Evolutionary conservation across 35 echinoderm and acorn worm genomes (phyloP).

Genomic region (Acanthaster planci): DNA sequence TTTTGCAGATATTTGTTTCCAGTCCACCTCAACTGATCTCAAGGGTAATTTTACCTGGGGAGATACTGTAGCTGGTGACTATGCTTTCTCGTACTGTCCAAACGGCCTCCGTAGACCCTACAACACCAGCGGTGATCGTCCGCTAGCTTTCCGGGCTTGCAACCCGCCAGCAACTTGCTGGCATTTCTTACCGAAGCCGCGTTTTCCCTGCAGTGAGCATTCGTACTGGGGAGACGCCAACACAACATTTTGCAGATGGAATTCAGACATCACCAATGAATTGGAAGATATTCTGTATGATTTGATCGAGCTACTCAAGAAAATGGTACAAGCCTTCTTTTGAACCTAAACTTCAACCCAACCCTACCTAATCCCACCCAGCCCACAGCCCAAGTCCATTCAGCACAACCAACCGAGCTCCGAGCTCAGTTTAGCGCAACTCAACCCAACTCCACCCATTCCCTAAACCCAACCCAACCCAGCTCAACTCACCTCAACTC

Average conservation of each 20-base stretch:
- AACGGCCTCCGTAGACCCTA: conserved; percentile 64
- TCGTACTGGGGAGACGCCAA: conserved; percentile 65
- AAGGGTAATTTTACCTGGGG: conserved; percentile 72
- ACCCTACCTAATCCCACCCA: neutral
- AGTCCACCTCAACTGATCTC: conserved; percentile 42
- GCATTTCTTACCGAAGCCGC: conserved; percentile 7
- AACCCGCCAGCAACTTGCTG: conserved; percentile 2
- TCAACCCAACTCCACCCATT: too few species aligned
- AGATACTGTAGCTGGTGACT: conserved; percentile 70
- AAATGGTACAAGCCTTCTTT: conserved; percentile 60
- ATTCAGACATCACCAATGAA: conserved; percentile 66
- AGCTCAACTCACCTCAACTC: too few species aligned
- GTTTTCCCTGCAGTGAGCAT: conserved; percentile 34
- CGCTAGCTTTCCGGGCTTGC: conserved; percentile 40
- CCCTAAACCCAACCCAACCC: too few species aligned
- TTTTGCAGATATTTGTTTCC: conserved; percentile 68
- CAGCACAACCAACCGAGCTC: too few species aligned
- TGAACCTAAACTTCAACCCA: too few species aligned
- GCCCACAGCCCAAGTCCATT: too few species aligned
- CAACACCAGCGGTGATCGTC: neutral
- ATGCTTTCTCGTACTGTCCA: conserved; percentile 66
- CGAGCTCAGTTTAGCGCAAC: too few species aligned
- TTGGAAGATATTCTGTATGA: conserved; percentile 62
- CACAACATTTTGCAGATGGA: conserved; percentile 67
- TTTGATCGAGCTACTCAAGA: conserved; percentile 36